Base-by-base conservation (phyloP, 2,888 invertebrate genomes). In the Metopia argyrocephala region DNA sequence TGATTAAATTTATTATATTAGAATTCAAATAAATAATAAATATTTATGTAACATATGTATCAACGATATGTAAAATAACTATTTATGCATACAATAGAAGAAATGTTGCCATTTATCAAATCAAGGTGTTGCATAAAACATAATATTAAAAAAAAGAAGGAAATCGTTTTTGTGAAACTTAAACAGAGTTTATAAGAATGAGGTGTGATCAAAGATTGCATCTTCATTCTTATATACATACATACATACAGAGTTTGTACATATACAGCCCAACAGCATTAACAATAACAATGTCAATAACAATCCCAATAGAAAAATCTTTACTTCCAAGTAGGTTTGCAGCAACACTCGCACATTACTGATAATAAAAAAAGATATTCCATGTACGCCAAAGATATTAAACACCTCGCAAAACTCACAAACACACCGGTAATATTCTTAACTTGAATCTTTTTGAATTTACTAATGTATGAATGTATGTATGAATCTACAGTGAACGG, bases 201-300 rank as follows among this genome's bases (percentile, higher is more conserved):
- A 79, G 79, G 74, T 79, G 79, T 79, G 74, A 79, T 79, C 74
- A 70, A 52, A 79, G 74, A 79, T 75, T 59, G 69, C 79, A 79
- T 79, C 79, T 65, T 7, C 57, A 79, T 45, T 70, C 59, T 59
- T 46, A 66, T n/a, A n/a, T n/a, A n/a, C n/a, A n/a, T n/a, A n/a
- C n/a, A n/a, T n/a, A n/a, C n/a, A n/a, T n/a, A n/a, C n/a, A n/a
- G n/a, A n/a, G n/a, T n/a, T n/a, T n/a, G n/a, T n/a, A n/a, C n/a
- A n/a, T n/a, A n/a, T 9, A 45, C 57, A 65, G 52, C 52, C 38
- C 52, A 54, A 74, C 59, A 69, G 64, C 50, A 79, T 38, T 69
- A 69, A 74, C 50, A 12, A 12, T 38, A 65, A 57, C 65, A 57
- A 7, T 27, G 56, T 31, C 69, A 68, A n/a, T 66, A 73, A 54